Conservation (phyloP, 2,797 vertebrate genomes). For the Poecilia velifera region DNA sequence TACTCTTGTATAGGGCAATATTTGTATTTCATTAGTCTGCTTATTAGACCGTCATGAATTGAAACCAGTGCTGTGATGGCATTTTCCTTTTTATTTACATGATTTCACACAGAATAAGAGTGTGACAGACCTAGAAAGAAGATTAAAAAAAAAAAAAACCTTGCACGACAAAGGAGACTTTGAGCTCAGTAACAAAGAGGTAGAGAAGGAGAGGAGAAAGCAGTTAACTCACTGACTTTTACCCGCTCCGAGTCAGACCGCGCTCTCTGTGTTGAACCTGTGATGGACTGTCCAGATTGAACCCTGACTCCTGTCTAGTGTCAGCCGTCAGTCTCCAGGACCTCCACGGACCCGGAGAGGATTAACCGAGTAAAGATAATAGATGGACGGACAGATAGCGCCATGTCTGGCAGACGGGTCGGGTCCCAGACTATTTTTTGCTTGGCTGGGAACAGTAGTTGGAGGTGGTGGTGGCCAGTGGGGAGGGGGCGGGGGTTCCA, state of each 20-base stretch:
- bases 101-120: neutral
- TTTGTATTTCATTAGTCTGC: neutral
- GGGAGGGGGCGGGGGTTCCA: too few species aligned
- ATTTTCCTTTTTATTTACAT: neutral
- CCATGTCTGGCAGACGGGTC: constrained; percentile 6
- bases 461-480: too few species aligned
- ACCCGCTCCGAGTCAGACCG: neutral
- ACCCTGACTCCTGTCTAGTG: constrained; percentile 4
- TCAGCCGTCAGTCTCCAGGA: constrained; percentile 1
- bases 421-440: constrained; percentile 19
- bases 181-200: neutral
- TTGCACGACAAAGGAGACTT: neutral
- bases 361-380: constrained; percentile 16
- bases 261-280: neutral
- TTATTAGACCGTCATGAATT: neutral
- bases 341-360: constrained; percentile 5
- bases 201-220: neutral
- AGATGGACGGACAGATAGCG: constrained; percentile 4
- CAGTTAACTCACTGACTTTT: constrained; percentile 4
- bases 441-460: constrained; percentile 14
- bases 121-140: neutral
- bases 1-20: neutral
- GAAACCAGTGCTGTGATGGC: neutral
- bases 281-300: constrained; percentile 7
- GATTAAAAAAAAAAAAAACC: too few species aligned